Conservation (phyloP, 2,888 invertebrate species). For the Cenopis cana region DNA sequence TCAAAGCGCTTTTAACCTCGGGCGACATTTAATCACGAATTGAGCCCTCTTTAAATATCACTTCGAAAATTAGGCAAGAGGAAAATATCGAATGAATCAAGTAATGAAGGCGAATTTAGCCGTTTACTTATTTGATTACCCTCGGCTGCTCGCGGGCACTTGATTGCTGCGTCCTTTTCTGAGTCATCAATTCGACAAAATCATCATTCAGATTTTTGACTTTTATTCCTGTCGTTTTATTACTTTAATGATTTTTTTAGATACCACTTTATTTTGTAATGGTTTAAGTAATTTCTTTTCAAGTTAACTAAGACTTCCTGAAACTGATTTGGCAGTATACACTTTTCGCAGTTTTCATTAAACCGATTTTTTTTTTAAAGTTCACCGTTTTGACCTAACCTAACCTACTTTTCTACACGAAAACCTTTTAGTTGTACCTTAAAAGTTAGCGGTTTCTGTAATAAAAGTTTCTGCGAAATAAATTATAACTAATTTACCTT, state of each 20-base stretch:
- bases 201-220: not conserved
- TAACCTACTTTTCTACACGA: no score
- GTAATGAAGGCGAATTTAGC: slow-evolving; percentile 40
- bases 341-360: no score
- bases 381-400: no score
- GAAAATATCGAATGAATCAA: slow-evolving; percentile 41
- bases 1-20: slow-evolving; percentile 26
- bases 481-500: no score
- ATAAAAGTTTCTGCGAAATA: no score
- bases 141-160: slow-evolving; percentile 15
- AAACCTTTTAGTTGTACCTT: no score
- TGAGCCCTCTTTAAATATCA: slow-evolving; percentile 36
- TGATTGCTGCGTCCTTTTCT: slow-evolving; percentile 23
- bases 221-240: not conserved
- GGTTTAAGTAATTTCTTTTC: no score
- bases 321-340: no score
- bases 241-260: not conserved
- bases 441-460: no score
- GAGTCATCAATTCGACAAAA: slow-evolving; percentile 16
- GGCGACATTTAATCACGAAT: slow-evolving; percentile 34
- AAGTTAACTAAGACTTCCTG: no score
- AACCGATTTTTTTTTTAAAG: no score
- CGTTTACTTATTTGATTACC: slow-evolving; percentile 41
- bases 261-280: no score
- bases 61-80: slow-evolving; percentile 27